Base-by-base conservation (phyloP, 2,113 vertebrate genomes). In the Phylloscopus whistleri region DNA sequence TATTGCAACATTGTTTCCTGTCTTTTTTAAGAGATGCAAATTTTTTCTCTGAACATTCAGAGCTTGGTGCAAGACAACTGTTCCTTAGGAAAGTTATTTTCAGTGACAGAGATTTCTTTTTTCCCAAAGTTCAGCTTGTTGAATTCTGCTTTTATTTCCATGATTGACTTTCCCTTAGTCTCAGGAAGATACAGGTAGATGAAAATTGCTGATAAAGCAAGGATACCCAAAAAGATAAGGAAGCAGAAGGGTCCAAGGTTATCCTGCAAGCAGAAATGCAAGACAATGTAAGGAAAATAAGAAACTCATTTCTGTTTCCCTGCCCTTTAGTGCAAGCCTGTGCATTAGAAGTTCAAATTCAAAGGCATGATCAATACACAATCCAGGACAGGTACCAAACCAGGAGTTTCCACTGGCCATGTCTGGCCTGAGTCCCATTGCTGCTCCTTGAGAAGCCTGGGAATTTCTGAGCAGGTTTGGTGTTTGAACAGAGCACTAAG, bases 81-180 rank as follows among this genome's bases (percentile, higher is more conserved):
- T 62, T 94, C 89, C 72, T 93, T 94, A 21, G 89, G 91, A 35
- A 88, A 84, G 58, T 70, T 75, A 49, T 78, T 95, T 90, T 96
- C 93, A 75, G 52, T 56, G 70, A 19, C 39, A 27, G 93, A 26
- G 22, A 18, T 79, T 64, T 90, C 67, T 64, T 76, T 95, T 75
- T 88, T 87, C 35, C 94, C 80, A 62, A 98, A 98, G 92, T 98
- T 99, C 76, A 98, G 95, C 85, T 95, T 98, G 91, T 98, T 93
- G 92, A 98, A 99, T 80, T 98, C 98, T 23, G 81, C 96, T 37
- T 98, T 96, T 43, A 99, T 98, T 97, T 99, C 98, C 96, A 98
- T 80, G 21, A 96, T 93, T 2, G 98, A 98, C 67, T 93, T 98
- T 76, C 98, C 98, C 62, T 97, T 98, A 37, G 98, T 98, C 88